A percentile compares a stretch with the other conserved stretches of the same genome.
phyloP scores from a whole-genome alignment of 2,888 invertebrate species.

The Leptodirus hochenwartii region DNA sequence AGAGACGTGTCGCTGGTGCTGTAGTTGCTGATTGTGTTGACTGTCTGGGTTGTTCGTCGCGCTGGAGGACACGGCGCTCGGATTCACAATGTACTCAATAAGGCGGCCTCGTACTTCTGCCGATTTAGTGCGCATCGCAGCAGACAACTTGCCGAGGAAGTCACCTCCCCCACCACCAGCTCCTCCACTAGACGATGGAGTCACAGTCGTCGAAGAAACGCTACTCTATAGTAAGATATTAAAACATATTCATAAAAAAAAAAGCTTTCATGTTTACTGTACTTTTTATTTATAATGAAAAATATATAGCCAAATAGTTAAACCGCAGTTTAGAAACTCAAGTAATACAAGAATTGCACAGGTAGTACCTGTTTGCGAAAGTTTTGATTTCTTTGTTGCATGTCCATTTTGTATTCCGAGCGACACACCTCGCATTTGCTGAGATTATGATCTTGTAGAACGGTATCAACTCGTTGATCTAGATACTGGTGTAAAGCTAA shows the following conservation, averaged over 20 bases:
- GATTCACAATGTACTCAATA: constrained; percentile 86
- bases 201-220: neutral
- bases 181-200: constrained; percentile 28
- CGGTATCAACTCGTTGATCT: constrained; percentile 59
- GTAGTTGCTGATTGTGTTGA: constrained; percentile 44
- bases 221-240: too few relatives aligned
- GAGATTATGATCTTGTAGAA: constrained; percentile 70
- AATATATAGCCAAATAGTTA: too few relatives aligned
- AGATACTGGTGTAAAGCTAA: constrained; percentile 68
- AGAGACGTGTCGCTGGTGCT: constrained; percentile 69
- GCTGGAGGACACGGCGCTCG: constrained; percentile 29
- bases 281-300: too few relatives aligned
- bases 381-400: too few relatives aligned
- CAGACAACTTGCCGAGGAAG: constrained; percentile 65
- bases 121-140: constrained; percentile 78
- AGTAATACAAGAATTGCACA: too few relatives aligned
- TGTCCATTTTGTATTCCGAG: too few relatives aligned
- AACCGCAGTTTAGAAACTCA: too few relatives aligned
- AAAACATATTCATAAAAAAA: too few relatives aligned
- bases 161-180: too few relatives aligned
- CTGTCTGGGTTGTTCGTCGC: constrained; percentile 19
- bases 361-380: too few relatives aligned
- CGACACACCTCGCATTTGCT: constrained; percentile 64
- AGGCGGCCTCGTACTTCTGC: constrained; percentile 83
- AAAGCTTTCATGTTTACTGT: too few relatives aligned